phyloP scores from a whole-genome alignment of 1,140 invertebrate genomes.

The Rhopalosiphum padi region DNA sequence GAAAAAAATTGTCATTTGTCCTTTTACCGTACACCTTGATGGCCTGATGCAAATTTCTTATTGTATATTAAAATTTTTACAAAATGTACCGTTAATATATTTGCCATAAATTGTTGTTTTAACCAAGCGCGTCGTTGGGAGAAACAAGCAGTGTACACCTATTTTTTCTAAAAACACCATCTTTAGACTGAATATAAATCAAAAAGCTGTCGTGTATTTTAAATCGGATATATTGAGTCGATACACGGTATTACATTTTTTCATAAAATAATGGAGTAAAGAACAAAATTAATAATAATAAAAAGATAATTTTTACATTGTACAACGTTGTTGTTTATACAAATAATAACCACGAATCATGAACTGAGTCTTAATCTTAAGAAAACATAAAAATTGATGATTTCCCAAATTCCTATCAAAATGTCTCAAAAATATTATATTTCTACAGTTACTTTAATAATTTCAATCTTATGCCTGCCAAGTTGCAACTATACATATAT shows the following conservation, averaged over 20 bases:
- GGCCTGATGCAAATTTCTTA: neutral
- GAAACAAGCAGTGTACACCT: neutral
- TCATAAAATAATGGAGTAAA: no score
- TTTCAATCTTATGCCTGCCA: neutral
- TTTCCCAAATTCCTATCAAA: neutral
- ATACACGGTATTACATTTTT: neutral
- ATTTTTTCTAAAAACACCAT: neutral
- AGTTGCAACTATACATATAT: neutral
- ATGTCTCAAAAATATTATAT: neutral
- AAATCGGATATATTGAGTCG: neutral
- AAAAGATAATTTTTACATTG: neutral
- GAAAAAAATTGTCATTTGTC: neutral
- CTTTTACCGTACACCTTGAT: neutral
- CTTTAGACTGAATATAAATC: neutral
- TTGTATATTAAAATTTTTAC: neutral
- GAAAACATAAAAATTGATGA: neutral
- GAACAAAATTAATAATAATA: neutral
- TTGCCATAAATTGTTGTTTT: neutral
- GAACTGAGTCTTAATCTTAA: neutral
- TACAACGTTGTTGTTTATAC: neutral
- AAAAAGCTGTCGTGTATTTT: neutral
- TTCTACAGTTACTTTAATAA: neutral
- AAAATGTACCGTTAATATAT: neutral
- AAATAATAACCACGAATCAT: neutral
- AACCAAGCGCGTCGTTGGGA: neutral